Conservation (phyloP, 2,888 invertebrate species). For the Stratiomys singularior region DNA sequence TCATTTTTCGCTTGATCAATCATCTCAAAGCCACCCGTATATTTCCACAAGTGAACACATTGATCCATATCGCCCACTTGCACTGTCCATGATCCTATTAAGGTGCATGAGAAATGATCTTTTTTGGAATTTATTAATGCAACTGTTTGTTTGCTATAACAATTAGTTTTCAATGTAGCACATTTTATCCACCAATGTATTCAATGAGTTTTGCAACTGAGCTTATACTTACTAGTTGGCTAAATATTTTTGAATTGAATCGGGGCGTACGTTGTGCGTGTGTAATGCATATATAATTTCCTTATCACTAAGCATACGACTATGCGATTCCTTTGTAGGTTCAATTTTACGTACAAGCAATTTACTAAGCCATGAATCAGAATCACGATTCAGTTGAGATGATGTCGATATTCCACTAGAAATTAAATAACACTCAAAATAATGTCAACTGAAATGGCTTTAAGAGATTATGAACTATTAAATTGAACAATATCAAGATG, state of each 20-base stretch:
- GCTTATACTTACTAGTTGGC: constrained; percentile 83
- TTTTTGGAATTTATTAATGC: constrained; percentile 80
- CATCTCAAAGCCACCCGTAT: constrained; percentile 90
- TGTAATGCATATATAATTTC: constrained; percentile 95
- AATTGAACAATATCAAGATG: too few relatives aligned
- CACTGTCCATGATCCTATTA: constrained; percentile 96
- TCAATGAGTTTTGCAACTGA: constrained; percentile 47
- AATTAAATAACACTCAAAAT: not conserved
- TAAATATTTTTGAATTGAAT: constrained; percentile 86
- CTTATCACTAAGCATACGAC: constrained; percentile 95
- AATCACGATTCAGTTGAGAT: constrained; percentile 56
- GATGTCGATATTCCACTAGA: constrained; percentile 36
- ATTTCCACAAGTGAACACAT: constrained; percentile 95
- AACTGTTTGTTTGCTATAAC: constrained; percentile 78
- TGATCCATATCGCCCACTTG: constrained; percentile 98
- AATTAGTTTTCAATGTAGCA: constrained; percentile 47
- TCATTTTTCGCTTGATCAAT: constrained; percentile 82
- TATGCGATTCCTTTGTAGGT: constrained; percentile 95
- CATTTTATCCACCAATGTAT: constrained; percentile 9
- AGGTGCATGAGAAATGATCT: constrained; percentile 79
- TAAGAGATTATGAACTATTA: too few relatives aligned
- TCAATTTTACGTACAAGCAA: constrained; percentile 90
- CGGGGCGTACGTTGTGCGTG: constrained; percentile 94
- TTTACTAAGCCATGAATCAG: constrained; percentile 89
- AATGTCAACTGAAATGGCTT: too few relatives aligned